phyloP scores from a whole-genome alignment of 2,797 vertebrate genomes.

The Gymnoscopelus microlampas region DNA sequence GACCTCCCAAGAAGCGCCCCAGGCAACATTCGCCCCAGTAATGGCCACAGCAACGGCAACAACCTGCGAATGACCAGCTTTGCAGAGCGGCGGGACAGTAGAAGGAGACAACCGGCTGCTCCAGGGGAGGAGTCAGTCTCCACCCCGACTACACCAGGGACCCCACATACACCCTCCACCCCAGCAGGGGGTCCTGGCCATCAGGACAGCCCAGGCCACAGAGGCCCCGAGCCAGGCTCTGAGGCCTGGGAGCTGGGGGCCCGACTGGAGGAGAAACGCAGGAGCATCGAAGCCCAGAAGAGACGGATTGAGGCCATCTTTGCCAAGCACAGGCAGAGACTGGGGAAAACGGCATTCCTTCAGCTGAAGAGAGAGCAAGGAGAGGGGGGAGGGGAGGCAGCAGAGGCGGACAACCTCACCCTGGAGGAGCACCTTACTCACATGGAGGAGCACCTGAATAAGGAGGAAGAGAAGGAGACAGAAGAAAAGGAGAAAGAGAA shows the following conservation, averaged over 20 bases:
- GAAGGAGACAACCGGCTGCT: conserved; percentile 77
- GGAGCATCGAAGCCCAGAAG: conserved; percentile 92
- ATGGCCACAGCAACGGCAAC: conserved; percentile 59
- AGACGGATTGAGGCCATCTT: conserved; percentile 92
- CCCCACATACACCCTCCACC: conserved; percentile 57
- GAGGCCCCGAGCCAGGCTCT: conserved; percentile 78
- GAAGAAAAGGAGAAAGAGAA: conserved; percentile 35
- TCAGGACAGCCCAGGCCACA: conserved; percentile 64
- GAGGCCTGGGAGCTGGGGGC: conserved; percentile 89
- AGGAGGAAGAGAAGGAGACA: conserved; percentile 65
- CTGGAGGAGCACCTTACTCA: conserved; percentile 83
- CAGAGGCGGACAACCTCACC: conserved; percentile 57
- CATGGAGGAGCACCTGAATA: conserved; percentile 81
- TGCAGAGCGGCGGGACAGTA: conserved; percentile 84
- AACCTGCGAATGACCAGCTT: conserved; percentile 91
- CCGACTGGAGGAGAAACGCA: conserved; percentile 90
- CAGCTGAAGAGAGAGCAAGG: conserved; percentile 86
- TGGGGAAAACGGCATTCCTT: conserved; percentile 90
- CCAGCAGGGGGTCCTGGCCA: conserved; percentile 53
- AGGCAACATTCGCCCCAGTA: conserved; percentile 70
- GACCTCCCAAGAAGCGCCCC: conserved; percentile 67
- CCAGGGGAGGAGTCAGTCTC: conserved; percentile 54
- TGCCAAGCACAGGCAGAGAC: conserved; percentile 87
- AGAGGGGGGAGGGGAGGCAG: conserved; percentile 60
- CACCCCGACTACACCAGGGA: conserved; percentile 57